Conservation (phyloP, 2,888 invertebrate species). For the Terebella lapidaria region DNA sequence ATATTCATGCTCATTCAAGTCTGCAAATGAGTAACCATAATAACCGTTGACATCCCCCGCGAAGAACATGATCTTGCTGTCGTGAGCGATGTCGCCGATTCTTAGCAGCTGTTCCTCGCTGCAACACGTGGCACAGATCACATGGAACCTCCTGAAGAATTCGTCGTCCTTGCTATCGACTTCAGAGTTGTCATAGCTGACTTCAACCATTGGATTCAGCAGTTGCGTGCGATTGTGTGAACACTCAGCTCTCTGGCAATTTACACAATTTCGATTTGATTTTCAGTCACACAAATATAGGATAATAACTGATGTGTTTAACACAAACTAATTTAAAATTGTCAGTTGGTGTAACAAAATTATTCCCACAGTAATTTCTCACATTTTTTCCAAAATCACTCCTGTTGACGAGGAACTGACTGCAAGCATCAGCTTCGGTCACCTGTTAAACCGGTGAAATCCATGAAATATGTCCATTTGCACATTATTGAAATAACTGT, state of each 20-base stretch:
- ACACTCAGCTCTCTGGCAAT: slow-evolving; percentile 72
- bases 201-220: slow-evolving; percentile 89
- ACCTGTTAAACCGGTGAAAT: slow-evolving; percentile 36
- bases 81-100: slow-evolving; percentile 63
- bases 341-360: too few species aligned
- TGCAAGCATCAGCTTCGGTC: slow-evolving; percentile 68
- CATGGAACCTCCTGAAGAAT: slow-evolving; percentile 71
- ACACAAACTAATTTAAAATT: too few species aligned
- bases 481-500: too few species aligned
- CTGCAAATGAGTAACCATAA: slow-evolving; percentile 85
- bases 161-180: slow-evolving; percentile 66
- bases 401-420: slow-evolving; percentile 78
- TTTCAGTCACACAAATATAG: too few species aligned
- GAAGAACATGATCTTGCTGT: slow-evolving; percentile 74
- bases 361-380: too few species aligned
- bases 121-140: slow-evolving; percentile 76
- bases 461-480: too few species aligned
- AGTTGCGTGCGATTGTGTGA: slow-evolving; percentile 73
- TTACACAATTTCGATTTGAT: slow-evolving; percentile 5
- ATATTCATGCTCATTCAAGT: slow-evolving; percentile 78
- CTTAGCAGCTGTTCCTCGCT: slow-evolving; percentile 67
- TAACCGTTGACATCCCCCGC: slow-evolving; percentile 89
- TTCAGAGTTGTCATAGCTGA: slow-evolving; percentile 60
- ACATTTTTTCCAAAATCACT: slow-evolving; percentile 74
- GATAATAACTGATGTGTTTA: too few species aligned